phyloP scores from a whole-genome alignment of 2,113 vertebrate genomes.

The Antennarius striatus region DNA sequence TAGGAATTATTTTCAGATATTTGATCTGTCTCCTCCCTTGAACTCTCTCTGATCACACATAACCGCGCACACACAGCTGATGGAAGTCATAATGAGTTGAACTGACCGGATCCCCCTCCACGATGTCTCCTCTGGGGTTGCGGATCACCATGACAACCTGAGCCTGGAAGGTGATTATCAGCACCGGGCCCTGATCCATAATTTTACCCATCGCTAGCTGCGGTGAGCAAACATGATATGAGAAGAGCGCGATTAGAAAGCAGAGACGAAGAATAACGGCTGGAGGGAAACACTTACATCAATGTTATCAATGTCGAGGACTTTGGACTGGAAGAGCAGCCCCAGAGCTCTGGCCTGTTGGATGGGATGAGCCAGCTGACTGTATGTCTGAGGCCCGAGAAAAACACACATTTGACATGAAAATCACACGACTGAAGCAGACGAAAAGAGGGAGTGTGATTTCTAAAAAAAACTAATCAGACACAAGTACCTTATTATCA shows the following conservation, averaged over 20 bases:
- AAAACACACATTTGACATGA: conserved; percentile 13
- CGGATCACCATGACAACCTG: conserved; percentile 93
- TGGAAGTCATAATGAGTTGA: background rate
- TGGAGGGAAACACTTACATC: conserved; percentile 85
- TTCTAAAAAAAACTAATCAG: too few species aligned
- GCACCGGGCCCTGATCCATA: conserved; percentile 96
- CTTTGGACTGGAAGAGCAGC: conserved; percentile 90
- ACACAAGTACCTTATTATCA: background rate
- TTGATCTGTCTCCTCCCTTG: conserved; percentile 16
- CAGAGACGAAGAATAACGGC: background rate
- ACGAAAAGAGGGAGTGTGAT: too few species aligned
- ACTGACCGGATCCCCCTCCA: conserved; percentile 95
- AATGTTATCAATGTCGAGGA: conserved; percentile 93
- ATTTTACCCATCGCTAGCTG: conserved; percentile 98
- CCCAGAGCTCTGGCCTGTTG: conserved; percentile 90
- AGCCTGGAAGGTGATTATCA: conserved; percentile 97
- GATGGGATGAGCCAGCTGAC: conserved; percentile 93
- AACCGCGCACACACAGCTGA: conserved; percentile 11
- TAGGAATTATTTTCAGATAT: conserved; percentile 15
- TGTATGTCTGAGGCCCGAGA: conserved; percentile 86
- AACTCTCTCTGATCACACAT: background rate
- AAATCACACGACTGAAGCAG: background rate
- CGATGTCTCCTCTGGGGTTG: conserved; percentile 88
- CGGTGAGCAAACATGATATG: conserved; percentile 7
- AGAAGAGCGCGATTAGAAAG: background rate